phyloP scores from a whole-genome alignment of 2,113 vertebrate species.

The Pterocles burchelli region DNA sequence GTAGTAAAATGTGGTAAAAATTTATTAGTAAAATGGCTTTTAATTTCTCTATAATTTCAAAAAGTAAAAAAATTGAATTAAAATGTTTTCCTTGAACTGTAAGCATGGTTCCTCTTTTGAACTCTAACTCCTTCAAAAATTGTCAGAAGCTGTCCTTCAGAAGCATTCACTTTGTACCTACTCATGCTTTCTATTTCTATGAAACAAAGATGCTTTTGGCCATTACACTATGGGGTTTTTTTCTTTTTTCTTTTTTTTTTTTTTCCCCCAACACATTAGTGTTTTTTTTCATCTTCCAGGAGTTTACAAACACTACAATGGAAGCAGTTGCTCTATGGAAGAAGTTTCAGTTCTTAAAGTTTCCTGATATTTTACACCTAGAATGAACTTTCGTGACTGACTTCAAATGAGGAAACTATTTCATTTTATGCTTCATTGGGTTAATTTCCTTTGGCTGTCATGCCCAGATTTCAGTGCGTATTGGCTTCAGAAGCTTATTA shows the following conservation, averaged over 20 bases:
- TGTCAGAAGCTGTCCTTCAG: neutral
- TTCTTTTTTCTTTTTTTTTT: no score
- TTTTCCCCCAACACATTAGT: fast-evolving
- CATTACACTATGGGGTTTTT: neutral
- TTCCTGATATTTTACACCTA: neutral
- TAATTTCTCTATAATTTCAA: neutral
- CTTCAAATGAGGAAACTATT: neutral
- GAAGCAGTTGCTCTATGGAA: neutral
- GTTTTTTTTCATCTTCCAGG: fast-evolving
- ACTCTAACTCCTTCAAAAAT: neutral
- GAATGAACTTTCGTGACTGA: neutral
- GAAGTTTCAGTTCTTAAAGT: neutral
- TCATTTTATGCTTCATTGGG: neutral
- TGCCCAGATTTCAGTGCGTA: neutral
- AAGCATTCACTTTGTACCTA: neutral
- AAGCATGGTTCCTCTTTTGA: neutral
- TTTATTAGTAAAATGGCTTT: neutral
- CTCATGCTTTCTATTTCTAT: neutral
- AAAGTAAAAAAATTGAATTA: neutral
- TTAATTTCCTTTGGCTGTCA: neutral
- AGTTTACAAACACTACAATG: neutral
- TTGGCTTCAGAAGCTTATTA: neutral
- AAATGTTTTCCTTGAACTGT: neutral
- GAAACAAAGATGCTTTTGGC: neutral
- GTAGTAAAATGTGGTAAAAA: neutral